Conservation (phyloP, 2,797 vertebrate genomes). For the Liasis olivaceus region DNA sequence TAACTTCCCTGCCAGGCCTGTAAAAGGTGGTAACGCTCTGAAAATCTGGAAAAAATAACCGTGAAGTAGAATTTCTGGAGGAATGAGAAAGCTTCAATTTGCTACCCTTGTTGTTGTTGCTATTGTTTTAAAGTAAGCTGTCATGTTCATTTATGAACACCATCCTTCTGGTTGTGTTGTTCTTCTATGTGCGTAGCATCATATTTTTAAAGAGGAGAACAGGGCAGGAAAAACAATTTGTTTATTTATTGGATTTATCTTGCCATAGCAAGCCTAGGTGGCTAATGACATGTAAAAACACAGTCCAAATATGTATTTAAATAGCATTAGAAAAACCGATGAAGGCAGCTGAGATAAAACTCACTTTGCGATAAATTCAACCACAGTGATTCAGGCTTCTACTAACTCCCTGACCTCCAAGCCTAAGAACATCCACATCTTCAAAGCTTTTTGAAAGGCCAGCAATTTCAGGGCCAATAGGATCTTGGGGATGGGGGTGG, state of each 20-base stretch:
- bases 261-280: neutral
- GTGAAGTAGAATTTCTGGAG: neutral
- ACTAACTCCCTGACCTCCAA: neutral
- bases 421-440: neutral
- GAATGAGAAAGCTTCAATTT: neutral
- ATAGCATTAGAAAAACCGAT: neutral
- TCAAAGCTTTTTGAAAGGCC: neutral
- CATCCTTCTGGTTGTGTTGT: neutral
- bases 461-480: neutral
- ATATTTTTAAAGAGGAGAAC: neutral
- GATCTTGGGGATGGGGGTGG: neutral
- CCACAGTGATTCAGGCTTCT: too few relatives aligned
- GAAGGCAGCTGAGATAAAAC: neutral
- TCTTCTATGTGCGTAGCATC: neutral
- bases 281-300: neutral
- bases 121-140: neutral
- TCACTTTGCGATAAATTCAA: too few relatives aligned
- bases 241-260: neutral
- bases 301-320: neutral
- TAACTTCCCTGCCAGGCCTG: neutral
- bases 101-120: neutral
- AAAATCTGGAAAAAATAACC: neutral
- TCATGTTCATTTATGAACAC: neutral
- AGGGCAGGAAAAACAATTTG: neutral
- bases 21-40: neutral